phyloP scores from a whole-genome alignment of 2,797 vertebrate genomes.

The Vultur gryphus region DNA sequence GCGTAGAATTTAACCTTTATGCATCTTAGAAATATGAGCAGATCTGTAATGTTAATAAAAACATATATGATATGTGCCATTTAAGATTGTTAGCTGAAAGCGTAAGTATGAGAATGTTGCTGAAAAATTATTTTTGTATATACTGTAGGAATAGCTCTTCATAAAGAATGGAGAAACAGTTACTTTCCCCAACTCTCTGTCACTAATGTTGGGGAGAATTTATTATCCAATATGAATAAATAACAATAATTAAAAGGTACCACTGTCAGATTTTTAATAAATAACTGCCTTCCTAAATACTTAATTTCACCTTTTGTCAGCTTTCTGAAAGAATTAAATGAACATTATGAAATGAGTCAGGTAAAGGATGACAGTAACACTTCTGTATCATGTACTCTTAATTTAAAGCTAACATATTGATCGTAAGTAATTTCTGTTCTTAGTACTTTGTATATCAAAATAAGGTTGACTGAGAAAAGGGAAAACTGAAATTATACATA shows the following conservation, averaged over 20 bases:
- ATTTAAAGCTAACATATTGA: not conserved
- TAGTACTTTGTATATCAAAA: not conserved
- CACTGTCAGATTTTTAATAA: not conserved
- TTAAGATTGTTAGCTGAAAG: not conserved
- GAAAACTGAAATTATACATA: not conserved
- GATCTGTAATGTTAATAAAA: not conserved
- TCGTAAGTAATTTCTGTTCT: not conserved
- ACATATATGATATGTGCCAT: not conserved
- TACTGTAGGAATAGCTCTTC: not conserved
- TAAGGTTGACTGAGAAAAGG: not conserved
- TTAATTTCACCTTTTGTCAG: not conserved
- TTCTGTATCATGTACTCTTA: not conserved
- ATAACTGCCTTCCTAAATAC: not conserved
- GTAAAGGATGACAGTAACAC: not conserved
- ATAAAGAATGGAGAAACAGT: not conserved
- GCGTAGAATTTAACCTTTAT: not conserved
- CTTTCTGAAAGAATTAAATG: not conserved
- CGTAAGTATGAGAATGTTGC: fast-evolving
- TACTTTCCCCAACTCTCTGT: not conserved
- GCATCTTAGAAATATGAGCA: not conserved
- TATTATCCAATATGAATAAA: not conserved
- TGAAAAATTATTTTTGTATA: not conserved
- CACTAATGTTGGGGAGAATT: not conserved
- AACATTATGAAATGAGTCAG: fast-evolving
- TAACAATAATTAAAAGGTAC: not conserved